A percentile compares a stretch with the other conserved stretches of the same genome.
These are phyloP conservation scores for Synanthedon vespiformis DNA, from an alignment of 2,888 invertebrate genomes.

Conservation along the genomic window DNA sequence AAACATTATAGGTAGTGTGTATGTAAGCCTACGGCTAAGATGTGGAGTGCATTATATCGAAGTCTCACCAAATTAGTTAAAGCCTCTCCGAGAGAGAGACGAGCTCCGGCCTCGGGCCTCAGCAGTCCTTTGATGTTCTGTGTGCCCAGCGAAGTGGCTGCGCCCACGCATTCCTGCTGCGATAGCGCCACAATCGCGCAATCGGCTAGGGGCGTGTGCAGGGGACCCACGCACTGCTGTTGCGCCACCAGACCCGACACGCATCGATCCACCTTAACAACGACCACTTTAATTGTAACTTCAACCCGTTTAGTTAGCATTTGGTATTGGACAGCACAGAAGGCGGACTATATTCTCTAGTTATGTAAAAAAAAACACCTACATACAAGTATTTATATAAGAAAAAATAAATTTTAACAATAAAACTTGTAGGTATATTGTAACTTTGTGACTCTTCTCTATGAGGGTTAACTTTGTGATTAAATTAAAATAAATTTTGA, in stretches of 20 bases:
- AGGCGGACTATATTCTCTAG: too few species aligned
- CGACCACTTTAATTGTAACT: too few species aligned
- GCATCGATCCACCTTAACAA: slow-evolving; percentile 80
- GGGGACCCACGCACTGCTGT: slow-evolving; percentile 97
- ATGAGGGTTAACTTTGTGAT: too few species aligned
- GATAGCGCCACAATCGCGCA: slow-evolving; percentile 92
- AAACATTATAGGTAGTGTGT: too few species aligned
- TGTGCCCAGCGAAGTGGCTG: slow-evolving; percentile 96
- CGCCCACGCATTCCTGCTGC: slow-evolving; percentile 84
- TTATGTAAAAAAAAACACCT: too few species aligned
- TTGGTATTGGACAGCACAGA: too few species aligned
- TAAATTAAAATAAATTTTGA: neutral
- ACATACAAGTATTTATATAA: too few species aligned
- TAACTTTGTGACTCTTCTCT: too few species aligned
- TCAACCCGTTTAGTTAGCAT: too few species aligned
- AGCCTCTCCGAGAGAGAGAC: slow-evolving; percentile 95
- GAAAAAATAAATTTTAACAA: too few species aligned
- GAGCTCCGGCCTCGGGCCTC: slow-evolving; percentile 86
- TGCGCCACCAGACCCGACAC: slow-evolving; percentile 96
- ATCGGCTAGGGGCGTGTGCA: slow-evolving; percentile 96
- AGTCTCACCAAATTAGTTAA: slow-evolving; percentile 87
- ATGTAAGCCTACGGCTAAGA: too few species aligned
- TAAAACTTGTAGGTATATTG: too few species aligned
- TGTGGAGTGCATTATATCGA: neutral
- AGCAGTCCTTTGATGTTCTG: slow-evolving; percentile 95